Percentiles rank a stretch among this genome's conserved stretches.
These are phyloP conservation scores for Lepus americanus DNA, from an alignment of 2,113 vertebrate genomes.

Conservation along the genomic window DNA sequence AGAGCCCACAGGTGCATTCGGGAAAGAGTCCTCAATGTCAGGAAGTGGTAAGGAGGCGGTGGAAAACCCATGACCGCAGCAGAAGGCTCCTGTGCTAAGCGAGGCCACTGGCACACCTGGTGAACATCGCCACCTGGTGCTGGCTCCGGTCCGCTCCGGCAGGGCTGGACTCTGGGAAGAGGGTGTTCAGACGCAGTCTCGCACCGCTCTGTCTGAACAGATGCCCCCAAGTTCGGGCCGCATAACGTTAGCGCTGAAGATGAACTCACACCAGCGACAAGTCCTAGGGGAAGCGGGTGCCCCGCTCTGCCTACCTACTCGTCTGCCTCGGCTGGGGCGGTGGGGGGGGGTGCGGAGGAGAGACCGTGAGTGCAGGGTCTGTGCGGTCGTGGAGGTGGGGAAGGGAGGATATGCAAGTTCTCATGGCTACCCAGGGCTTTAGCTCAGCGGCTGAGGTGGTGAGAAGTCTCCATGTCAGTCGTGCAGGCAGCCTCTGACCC, in stretches of 20 bases:
- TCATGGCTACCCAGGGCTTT: constrained; percentile 60
- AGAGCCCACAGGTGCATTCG: background rate
- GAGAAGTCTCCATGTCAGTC: constrained; percentile 62
- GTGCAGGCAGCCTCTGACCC: constrained; percentile 58
- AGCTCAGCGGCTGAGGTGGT: constrained; percentile 69
- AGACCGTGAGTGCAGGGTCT: background rate
- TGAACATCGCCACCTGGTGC: background rate
- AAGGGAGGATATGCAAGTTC: background rate
- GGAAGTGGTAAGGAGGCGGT: background rate
- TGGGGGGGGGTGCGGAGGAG: background rate
- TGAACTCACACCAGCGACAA: constrained; percentile 67
- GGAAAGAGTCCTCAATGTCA: background rate
- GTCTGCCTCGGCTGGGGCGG: background rate
- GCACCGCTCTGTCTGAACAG: constrained; percentile 6
- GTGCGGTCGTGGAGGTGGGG: background rate
- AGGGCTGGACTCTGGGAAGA: background rate
- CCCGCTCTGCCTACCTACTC: background rate
- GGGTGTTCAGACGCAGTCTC: constrained; percentile 14
- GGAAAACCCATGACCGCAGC: background rate
- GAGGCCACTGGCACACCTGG: background rate
- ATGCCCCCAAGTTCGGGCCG: background rate
- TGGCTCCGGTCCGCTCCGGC: background rate
- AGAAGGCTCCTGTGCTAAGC: background rate
- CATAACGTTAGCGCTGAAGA: background rate
- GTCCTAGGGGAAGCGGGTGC: constrained; percentile 44